Percentiles rank a stretch among this genome's conserved stretches.
phyloP scores from a whole-genome alignment of 2,888 invertebrate genomes.

The Trichogramma evanescens region DNA sequence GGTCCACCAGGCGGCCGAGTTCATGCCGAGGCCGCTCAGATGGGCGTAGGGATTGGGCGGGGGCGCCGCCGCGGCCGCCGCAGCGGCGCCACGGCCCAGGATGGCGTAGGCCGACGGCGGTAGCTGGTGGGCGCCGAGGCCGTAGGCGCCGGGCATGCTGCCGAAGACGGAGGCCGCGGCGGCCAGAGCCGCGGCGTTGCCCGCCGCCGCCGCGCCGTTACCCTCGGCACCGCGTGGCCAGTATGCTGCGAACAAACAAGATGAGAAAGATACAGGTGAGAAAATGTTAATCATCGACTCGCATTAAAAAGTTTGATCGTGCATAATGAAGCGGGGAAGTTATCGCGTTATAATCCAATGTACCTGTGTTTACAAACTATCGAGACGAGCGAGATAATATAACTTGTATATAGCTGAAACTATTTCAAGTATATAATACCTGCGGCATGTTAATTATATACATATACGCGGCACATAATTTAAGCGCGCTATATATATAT shows the following conservation, averaged over 20 bases:
- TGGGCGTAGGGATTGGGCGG: conserved; percentile 45
- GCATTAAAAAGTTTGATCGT: background rate
- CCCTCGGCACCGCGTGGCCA: conserved; percentile 64
- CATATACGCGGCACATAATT: too few relatives aligned
- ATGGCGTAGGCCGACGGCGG: conserved; percentile 47
- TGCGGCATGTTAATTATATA: too few relatives aligned
- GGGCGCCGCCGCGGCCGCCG: conserved; percentile 39
- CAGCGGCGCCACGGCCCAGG: conserved; percentile 42
- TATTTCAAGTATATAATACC: too few relatives aligned
- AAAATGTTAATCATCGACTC: background rate
- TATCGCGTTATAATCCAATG: too few relatives aligned
- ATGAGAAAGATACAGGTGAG: background rate
- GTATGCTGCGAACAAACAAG: conserved; percentile 57
- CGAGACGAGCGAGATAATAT: too few relatives aligned
- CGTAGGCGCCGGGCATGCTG: conserved; percentile 46
- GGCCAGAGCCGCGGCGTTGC: conserved; percentile 20
- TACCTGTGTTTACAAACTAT: too few relatives aligned
- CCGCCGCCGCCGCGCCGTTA: background rate
- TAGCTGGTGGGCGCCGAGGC: conserved; percentile 44
- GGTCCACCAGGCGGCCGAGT: conserved; percentile 76
- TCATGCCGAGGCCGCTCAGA: conserved; percentile 67
- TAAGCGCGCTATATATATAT: too few relatives aligned
- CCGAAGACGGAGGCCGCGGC: conserved; percentile 43
- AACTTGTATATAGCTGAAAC: too few relatives aligned
- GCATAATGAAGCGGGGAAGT: too few relatives aligned